Percentiles rank a stretch among this genome's conserved stretches.
phyloP scores from a whole-genome alignment of 2,113 vertebrate genomes.

The Calidris pygmaea region DNA sequence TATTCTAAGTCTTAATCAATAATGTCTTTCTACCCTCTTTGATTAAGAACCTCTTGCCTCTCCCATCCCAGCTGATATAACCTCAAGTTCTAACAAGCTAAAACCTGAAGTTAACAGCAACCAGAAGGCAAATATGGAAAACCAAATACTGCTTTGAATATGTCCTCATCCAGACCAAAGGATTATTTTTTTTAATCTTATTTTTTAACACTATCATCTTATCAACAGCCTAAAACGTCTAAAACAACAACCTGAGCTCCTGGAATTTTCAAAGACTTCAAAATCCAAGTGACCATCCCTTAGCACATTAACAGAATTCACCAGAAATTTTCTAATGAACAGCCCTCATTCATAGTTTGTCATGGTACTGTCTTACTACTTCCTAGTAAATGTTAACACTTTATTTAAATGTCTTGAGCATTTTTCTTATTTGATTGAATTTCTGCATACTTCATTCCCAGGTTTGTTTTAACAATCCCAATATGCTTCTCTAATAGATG shows the following conservation, averaged over 20 bases:
- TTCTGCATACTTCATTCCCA: not conserved
- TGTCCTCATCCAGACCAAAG: not conserved
- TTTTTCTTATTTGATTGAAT: not conserved
- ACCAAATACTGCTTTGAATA: not conserved
- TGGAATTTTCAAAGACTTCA: not conserved
- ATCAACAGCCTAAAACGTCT: not conserved
- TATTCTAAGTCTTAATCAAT: no score
- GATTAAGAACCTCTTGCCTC: not conserved
- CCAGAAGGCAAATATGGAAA: not conserved
- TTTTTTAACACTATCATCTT: not conserved
- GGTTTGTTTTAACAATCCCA: not conserved
- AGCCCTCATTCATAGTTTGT: not conserved
- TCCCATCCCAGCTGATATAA: not conserved
- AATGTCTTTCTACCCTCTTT: accelerated
- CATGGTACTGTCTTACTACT: not conserved
- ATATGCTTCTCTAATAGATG: not conserved
- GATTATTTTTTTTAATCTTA: not conserved
- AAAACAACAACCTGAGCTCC: not conserved
- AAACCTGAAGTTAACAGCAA: not conserved
- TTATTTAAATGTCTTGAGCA: accelerated
- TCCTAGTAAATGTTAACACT: not conserved
- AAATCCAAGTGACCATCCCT: not conserved
- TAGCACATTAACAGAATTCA: not conserved
- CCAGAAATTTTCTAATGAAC: not conserved
- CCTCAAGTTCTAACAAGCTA: not conserved